Percentiles rank a stretch among this genome's conserved stretches.
phyloP scores from a whole-genome alignment of 2,797 vertebrate species.

The Xiphorhynchus erythropygius region DNA sequence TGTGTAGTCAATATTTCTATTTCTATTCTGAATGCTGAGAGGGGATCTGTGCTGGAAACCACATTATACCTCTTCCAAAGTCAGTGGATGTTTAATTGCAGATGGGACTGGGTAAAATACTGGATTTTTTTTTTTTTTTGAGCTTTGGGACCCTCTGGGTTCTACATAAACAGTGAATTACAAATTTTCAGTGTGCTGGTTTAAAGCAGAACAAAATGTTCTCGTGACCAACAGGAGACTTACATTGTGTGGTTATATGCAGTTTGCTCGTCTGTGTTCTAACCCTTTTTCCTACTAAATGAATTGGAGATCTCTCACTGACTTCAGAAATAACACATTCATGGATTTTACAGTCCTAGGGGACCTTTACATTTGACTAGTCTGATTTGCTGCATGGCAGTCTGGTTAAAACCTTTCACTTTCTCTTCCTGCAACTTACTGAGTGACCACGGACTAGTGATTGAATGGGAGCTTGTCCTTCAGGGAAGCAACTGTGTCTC shows the following conservation, averaged over 20 bases:
- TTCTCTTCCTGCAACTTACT: not conserved
- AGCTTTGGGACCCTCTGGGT: not conserved
- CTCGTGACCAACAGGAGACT: not conserved
- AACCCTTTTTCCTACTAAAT: not conserved
- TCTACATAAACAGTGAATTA: not conserved
- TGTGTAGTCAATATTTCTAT: not conserved
- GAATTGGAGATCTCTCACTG: not conserved
- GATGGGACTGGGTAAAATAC: not conserved
- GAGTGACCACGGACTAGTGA: not conserved
- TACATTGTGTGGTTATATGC: not conserved
- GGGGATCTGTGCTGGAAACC: not conserved
- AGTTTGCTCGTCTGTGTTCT: not conserved
- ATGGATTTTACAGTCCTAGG: not conserved
- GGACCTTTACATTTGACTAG: not conserved
- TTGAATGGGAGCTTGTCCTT: not conserved
- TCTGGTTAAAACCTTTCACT: not conserved
- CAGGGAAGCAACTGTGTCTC: not conserved
- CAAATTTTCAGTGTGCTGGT: not conserved
- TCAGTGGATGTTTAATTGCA: not conserved
- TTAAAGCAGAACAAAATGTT: not conserved
- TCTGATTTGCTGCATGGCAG: not conserved
- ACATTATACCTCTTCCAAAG: not conserved
- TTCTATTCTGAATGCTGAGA: not conserved
- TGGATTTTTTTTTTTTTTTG: not conserved
- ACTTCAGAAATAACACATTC: not conserved